Conservation (phyloP, 2,888 invertebrate genomes). For the Tenthredo scrophulariae region DNA sequence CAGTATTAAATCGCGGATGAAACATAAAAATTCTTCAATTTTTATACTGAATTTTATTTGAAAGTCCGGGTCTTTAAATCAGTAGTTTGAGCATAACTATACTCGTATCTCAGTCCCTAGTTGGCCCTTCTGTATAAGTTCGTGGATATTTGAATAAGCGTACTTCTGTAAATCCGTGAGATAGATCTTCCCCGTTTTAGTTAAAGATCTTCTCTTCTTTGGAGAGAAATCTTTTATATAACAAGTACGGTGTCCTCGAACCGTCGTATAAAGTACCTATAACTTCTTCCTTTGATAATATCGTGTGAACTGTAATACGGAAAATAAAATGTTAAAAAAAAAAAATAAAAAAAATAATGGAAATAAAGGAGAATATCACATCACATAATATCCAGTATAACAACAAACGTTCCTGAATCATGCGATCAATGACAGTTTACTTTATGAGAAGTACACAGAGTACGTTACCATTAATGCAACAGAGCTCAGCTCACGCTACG, state of each 20-base stretch:
- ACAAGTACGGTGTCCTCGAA: not conserved
- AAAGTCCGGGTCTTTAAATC: not conserved
- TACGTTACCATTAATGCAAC: constrained; percentile 4
- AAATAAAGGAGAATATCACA: not conserved
- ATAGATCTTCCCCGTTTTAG: not conserved
- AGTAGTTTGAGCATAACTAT: not conserved
- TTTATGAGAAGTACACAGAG: not conserved
- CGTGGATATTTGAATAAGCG: not conserved
- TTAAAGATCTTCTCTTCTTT: not conserved
- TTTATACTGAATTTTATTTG: not conserved
- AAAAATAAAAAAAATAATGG: not conserved
- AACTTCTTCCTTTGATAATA: not conserved
- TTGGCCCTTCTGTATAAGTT: not conserved
- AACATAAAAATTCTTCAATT: not conserved
- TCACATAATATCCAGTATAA: not conserved
- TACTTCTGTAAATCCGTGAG: not conserved
- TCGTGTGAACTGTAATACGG: not conserved
- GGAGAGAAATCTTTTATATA: not conserved
- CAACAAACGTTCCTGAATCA: constrained; percentile 12
- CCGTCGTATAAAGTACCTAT: not conserved
- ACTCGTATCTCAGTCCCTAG: not conserved
- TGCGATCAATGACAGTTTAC: constrained; percentile 24
- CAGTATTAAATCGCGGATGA: not conserved
- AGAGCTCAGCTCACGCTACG: not conserved
- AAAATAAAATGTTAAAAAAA: not conserved